phyloP scores from a whole-genome alignment of 2,888 invertebrate species.

The Ramazzottius varieornatus region DNA sequence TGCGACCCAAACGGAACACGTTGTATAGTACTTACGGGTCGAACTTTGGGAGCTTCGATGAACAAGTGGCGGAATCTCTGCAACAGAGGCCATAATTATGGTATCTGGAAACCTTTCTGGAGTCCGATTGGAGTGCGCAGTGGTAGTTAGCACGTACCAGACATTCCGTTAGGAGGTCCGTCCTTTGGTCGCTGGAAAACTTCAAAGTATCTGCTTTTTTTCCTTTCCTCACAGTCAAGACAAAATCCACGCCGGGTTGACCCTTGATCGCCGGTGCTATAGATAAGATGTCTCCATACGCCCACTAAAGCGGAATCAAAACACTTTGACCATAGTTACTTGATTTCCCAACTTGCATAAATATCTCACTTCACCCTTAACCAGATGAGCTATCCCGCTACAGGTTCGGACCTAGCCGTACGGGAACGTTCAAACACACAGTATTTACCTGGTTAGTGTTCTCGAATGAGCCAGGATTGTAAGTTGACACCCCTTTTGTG shows the following conservation, averaged over 20 bases:
- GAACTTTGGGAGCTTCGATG: conserved; percentile 16
- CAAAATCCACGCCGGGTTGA: conserved; percentile 25
- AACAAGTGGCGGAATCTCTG: conserved; percentile 21
- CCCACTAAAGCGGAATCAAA: conserved; percentile 23
- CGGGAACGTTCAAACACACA: background rate
- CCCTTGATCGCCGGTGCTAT: conserved; percentile 22
- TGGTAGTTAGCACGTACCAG: no score
- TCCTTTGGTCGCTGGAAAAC: conserved; percentile 80
- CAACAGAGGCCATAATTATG: conserved; percentile 9
- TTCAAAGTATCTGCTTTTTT: conserved; percentile 76
- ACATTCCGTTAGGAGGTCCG: conserved; percentile 69
- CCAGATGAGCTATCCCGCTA: no score
- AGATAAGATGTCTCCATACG: conserved; percentile 27
- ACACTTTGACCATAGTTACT: no score
- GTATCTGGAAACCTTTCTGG: conserved; percentile 9
- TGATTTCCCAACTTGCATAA: no score
- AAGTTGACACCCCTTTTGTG: conserved; percentile 77
- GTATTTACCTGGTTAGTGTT: conserved; percentile 25
- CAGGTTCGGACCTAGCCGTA: background rate
- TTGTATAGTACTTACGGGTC: conserved; percentile 14
- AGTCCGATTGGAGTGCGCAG: no score
- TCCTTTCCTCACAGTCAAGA: conserved; percentile 51
- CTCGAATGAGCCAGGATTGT: conserved; percentile 44
- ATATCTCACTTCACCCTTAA: no score
- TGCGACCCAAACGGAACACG: background rate